Evolutionary conservation across 2,797 vertebrate genomes (phyloP).

Genomic region (Pteropus rufus): DNA sequence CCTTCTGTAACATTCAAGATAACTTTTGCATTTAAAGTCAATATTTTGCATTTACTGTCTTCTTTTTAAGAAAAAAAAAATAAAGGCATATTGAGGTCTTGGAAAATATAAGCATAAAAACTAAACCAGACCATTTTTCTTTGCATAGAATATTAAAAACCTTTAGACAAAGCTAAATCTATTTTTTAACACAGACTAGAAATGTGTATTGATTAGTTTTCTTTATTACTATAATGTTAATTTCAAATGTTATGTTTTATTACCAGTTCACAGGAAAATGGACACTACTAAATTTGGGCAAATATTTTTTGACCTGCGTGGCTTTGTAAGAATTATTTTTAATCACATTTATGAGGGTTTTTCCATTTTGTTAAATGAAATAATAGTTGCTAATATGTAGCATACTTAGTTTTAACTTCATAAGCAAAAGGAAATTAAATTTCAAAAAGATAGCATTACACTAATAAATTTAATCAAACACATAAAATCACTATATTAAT

Average conservation of each 20-base stretch:
- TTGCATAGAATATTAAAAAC: background rate
- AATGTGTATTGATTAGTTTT: background rate
- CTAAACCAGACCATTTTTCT: background rate
- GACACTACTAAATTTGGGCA: background rate
- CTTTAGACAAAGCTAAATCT: background rate
- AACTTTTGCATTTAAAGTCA: slow-evolving; percentile 63
- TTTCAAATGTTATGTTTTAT: background rate
- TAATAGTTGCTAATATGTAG: background rate
- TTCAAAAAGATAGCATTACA: background rate
- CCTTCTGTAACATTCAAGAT: background rate
- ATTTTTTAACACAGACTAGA: background rate
- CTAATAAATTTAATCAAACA: background rate
- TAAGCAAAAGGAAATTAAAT: background rate
- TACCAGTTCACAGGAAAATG: background rate
- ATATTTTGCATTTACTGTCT: slow-evolving; percentile 49
- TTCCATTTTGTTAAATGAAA: background rate
- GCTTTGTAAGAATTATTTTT: background rate
- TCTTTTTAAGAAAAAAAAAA: slow-evolving; percentile 38
- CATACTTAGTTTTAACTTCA: background rate
- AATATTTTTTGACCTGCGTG: background rate
- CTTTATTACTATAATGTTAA: background rate
- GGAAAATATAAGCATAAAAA: slow-evolving; percentile 16
- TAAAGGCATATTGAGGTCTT: background rate
- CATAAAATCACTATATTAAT: background rate
- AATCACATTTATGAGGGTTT: background rate